Percentiles rank a stretch among this genome's conserved stretches.
These are phyloP conservation scores for Oryzias woworae DNA, from an alignment of 2,113 vertebrate genomes.

Conservation along the genomic window DNA sequence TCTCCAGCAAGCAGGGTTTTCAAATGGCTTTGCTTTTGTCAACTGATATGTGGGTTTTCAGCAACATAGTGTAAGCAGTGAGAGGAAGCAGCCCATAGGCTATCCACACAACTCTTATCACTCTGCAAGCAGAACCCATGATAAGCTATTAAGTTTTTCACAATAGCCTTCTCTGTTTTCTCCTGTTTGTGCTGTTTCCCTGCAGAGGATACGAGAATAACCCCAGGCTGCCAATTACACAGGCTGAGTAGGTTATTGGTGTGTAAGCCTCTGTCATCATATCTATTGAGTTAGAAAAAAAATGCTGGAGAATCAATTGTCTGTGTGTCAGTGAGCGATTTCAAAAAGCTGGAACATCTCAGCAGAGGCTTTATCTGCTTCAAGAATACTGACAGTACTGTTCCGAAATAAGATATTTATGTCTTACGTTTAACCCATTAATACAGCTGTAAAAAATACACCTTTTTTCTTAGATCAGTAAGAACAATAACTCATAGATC, in stretches of 20 bases:
- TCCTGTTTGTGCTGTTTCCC: constrained; percentile 55
- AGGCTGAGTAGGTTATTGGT: constrained; percentile 30
- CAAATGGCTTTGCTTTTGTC: constrained; percentile 54
- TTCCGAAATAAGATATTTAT: not conserved
- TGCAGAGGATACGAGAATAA: constrained; percentile 38
- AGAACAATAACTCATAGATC: too few relatives aligned
- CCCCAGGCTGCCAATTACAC: constrained; percentile 54
- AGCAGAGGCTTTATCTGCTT: constrained; percentile 6
- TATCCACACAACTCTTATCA: constrained; percentile 62
- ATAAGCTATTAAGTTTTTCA: constrained; percentile 60
- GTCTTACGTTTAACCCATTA: too few relatives aligned
- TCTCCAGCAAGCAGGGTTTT: constrained; percentile 31
- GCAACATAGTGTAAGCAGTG: constrained; percentile 44
- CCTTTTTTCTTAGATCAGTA: too few relatives aligned
- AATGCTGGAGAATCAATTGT: constrained; percentile 16
- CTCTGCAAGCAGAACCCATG: constrained; percentile 54
- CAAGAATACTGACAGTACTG: constrained; percentile 6
- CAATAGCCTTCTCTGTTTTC: constrained; percentile 61
- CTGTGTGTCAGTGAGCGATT: constrained; percentile 35
- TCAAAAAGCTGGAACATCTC: constrained; percentile 9
- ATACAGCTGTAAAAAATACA: too few relatives aligned
- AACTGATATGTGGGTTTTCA: constrained; percentile 61
- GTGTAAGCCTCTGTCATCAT: constrained; percentile 39
- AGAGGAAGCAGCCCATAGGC: constrained; percentile 49
- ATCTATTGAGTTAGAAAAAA: constrained; percentile 26